Evolutionary conservation across 2,113 vertebrate genomes (phyloP), one percentile per base, ranked within the genome.

Genomic region (Misgurnus mizolepis): DNA sequence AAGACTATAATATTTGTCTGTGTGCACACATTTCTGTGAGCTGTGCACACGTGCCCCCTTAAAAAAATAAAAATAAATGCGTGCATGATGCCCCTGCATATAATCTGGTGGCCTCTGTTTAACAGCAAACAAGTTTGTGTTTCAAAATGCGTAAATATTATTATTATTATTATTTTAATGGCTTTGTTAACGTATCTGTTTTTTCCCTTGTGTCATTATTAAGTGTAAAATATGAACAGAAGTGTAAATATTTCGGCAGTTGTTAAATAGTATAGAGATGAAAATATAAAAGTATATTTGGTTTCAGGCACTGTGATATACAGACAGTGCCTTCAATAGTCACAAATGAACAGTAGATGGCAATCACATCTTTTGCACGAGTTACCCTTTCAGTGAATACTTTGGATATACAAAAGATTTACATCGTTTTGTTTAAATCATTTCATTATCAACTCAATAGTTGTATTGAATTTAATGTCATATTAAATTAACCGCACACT

Each of bases 291-390:
- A 41, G n/a, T 7, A 60, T 5, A 15, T 58, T 1, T 47, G 22
- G 34, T 56, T 11, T 72, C 39, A 49, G n/a, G 10, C n/a, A 50
- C 45, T 34, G 55, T 18, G 5, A 58, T 7, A 18, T 8, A 18
- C 53, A 62, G 27, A 62, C 41, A 61, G 58, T 62, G 58, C 4
- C 17, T 18, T 58, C 7, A 58, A 58, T 58, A 58, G 34, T 76
- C 22, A 61, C 55, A 62, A 41, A 41, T 55, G n/a, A 77, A 55
- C 74, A 77, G 74, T 55, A 76, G 74, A 53, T 66, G 74, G 74
- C 74, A 53, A 45, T 55, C 62, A 18, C 45, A 76, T 66, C 61
- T 66, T 58, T 41, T 50, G 49, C 43, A 43, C 17, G 58, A 53
- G 60, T 14, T 76, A 7, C 40, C 49, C 56, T 75, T 62, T 49